These are phyloP conservation scores for Limulus polyphemus DNA, from an alignment of 2,888 invertebrate genomes.

Conservation along the genomic window DNA sequence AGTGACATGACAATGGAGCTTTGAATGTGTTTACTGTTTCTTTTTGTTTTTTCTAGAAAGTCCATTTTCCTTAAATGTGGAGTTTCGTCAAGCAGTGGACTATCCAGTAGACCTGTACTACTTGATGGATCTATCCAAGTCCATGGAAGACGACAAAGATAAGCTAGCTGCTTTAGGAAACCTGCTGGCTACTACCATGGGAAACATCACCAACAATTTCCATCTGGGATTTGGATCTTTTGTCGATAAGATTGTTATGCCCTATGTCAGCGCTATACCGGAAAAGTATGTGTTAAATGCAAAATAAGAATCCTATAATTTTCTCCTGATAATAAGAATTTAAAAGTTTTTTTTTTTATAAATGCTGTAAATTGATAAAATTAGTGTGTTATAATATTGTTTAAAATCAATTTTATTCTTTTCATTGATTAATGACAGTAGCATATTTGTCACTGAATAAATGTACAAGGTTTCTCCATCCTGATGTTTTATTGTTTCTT, in stretches of 20 bases:
- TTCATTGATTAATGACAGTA: too few relatives aligned
- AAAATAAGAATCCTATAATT: constrained; percentile 27
- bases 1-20: neutral
- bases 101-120: constrained; percentile 98
- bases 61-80: constrained; percentile 56
- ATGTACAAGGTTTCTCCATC: too few relatives aligned
- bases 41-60: constrained; percentile 48
- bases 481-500: too few relatives aligned
- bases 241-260: constrained; percentile 94
- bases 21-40: neutral
- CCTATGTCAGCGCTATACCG: constrained; percentile 55
- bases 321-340: neutral
- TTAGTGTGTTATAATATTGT: too few relatives aligned
- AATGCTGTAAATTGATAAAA: too few relatives aligned
- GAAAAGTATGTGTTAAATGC: constrained; percentile 32
- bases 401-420: too few relatives aligned
- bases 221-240: constrained; percentile 85
- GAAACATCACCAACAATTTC: constrained; percentile 81
- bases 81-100: constrained; percentile 68
- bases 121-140: constrained; percentile 96
- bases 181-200: constrained; percentile 50
- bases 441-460: too few relatives aligned
- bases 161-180: constrained; percentile 64
- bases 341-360: neutral
- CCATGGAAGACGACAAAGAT: constrained; percentile 97